Conservation (phyloP, 2,888 invertebrate species). For the Cephalotes varians region DNA sequence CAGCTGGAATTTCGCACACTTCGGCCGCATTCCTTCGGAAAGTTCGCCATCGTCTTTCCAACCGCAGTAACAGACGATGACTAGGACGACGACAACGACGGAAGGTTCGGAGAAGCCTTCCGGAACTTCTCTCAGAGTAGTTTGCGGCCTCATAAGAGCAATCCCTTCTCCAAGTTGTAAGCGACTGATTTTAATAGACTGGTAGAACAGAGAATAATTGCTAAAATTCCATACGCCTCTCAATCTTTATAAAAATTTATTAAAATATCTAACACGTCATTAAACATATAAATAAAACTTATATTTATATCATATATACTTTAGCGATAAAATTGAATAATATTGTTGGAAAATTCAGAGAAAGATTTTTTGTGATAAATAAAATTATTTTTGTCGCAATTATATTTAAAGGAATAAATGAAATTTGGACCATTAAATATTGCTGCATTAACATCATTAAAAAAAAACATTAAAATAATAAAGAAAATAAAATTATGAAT, state of each 20-base stretch:
- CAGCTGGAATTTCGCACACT: slow-evolving; percentile 51
- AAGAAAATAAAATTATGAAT: neutral
- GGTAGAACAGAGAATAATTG: neutral
- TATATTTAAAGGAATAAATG: neutral
- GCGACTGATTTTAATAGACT: slow-evolving; percentile 65
- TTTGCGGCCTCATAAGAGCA: slow-evolving; percentile 47
- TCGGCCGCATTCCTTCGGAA: slow-evolving; percentile 50
- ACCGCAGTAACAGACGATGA: slow-evolving; percentile 41
- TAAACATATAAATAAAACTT: neutral
- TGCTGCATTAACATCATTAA: neutral
- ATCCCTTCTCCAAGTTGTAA: slow-evolving; percentile 23
- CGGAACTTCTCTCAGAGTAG: slow-evolving; percentile 25
- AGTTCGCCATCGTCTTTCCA: slow-evolving; percentile 47
- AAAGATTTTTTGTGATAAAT: neutral
- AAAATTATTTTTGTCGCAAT: neutral
- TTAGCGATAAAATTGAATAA: neutral
- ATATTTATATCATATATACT: neutral
- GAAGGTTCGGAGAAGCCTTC: slow-evolving; percentile 19
- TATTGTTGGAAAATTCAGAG: neutral
- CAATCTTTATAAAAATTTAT: neutral
- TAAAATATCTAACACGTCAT: neutral
- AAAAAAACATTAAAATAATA: neutral
- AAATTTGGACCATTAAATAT: neutral
- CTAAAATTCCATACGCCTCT: neutral
- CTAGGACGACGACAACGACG: slow-evolving; percentile 19